Evolutionary conservation across 2,113 vertebrate species (phyloP), one percentile per base, ranked within the genome.

Genomic region (Platysternon megacephalum): DNA sequence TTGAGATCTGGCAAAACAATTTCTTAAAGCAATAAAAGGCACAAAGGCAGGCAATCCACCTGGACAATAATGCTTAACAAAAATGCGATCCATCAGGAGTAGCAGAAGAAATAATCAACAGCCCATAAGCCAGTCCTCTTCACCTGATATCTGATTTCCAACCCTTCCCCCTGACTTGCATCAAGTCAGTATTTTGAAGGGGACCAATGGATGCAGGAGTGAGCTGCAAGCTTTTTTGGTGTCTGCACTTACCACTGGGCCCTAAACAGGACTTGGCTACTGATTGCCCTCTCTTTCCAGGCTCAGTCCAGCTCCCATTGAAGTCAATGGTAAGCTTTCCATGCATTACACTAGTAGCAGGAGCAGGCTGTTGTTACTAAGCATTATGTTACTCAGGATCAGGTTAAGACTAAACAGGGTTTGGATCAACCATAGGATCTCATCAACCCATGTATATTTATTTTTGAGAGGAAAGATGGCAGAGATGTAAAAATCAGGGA

Each of bases 1-100:
- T 79, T 97, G 97, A 98, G 96, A 97, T 84, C 92, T 97, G 95
- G 94, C 87, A 93, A 97, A 97, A 96, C 48, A 26, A 65, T 52
- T 84, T 83, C 86, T 7, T 61, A 44, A 97, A 95, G 92, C 95
- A 94, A 42, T 92, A 82, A 87, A 72, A 94, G 52, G 86, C 94
- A 89, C 82, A 95, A 93, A 96, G 81, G 82, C 87, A 93, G 52
- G 79, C 96, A 97, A 68, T 84, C 93, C 97, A 95, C 90, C 89
- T 26, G 51, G 61, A 91, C 52, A 84, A 79, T 91, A 95, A 94
- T 89, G 89, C 86, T 94, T 86, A 89, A 97, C 89, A 93, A 94
- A 96, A 95, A 65, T 53, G 93, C 87, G 90, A 89, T 93, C 86
- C 86, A 44, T 86, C 65, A 88, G 79, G 87, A 44, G 85, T 94